Evolutionary conservation across 2,113 vertebrate species (phyloP).

Genomic region (Pluvialis apricaria): DNA sequence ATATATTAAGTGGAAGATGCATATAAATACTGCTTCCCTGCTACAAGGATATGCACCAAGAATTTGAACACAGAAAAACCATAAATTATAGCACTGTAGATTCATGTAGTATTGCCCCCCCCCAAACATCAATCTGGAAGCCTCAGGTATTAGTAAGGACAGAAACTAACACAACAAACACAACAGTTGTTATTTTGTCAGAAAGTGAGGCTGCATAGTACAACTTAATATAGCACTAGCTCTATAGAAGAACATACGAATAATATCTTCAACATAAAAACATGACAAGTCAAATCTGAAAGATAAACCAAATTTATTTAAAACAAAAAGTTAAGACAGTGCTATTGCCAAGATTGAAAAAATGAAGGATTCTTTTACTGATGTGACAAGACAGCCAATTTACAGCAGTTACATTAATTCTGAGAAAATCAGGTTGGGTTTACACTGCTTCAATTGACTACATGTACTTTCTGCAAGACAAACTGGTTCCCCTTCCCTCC

Average conservation of each 20-base stretch:
- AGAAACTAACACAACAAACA: not conserved
- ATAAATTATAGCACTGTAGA: not conserved
- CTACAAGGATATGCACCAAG: not conserved
- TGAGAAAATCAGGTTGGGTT: not conserved
- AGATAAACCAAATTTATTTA: conserved; percentile 51
- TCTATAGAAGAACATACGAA: not conserved
- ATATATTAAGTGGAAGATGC: not conserved
- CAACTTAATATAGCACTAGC: not conserved
- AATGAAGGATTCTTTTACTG: not conserved
- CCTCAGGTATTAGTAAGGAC: not conserved
- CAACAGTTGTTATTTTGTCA: not conserved
- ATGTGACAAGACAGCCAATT: not conserved
- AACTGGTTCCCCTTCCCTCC: not conserved
- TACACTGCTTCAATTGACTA: not conserved
- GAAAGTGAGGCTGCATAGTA: not conserved
- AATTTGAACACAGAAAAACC: not conserved
- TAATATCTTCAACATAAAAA: not conserved
- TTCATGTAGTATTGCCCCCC: not conserved
- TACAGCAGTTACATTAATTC: conserved; percentile 13
- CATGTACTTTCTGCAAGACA: not conserved
- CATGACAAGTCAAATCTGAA: not conserved
- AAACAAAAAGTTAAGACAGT: conserved; percentile 21
- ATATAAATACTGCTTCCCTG: not conserved
- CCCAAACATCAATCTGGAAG: not conserved
- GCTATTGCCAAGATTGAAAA: not conserved